phyloP scores from a whole-genome alignment of 2,797 vertebrate genomes.

The Chaetophractus vellerosus region DNA sequence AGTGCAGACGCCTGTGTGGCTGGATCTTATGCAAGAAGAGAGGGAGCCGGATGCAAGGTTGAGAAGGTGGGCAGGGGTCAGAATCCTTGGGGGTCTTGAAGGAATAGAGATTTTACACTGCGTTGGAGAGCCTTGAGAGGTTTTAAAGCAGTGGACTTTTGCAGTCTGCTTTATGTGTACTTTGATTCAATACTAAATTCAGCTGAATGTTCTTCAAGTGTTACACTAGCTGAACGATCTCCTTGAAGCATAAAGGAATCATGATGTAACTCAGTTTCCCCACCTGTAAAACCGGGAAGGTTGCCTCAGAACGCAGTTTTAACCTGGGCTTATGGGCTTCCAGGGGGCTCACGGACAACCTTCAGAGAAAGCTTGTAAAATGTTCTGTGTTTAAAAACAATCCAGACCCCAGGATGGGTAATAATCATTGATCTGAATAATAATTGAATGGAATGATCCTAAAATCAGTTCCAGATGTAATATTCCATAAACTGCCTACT shows the following conservation, averaged over 20 bases:
- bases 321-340: not conserved
- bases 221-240: not conserved
- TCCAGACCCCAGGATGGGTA: not conserved
- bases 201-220: not conserved
- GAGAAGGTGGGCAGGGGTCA: not conserved
- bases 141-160: not conserved
- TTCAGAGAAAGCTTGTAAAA: not conserved
- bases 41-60: not conserved
- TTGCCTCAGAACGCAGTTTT: conserved; percentile 15
- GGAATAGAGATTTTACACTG: not conserved
- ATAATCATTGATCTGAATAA: not conserved
- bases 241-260: conserved; percentile 42
- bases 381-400: not conserved
- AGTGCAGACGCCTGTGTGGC: not conserved
- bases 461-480: conserved; percentile 1
- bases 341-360: not conserved
- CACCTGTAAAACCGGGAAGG: not conserved
- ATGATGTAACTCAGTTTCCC: not conserved
- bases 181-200: not conserved
- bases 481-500: not conserved
- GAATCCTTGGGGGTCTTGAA: not conserved
- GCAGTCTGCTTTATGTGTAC: not conserved
- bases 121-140: not conserved
- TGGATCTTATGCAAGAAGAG: not conserved
- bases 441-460: not conserved